These are phyloP conservation scores for Cataglyphis cursor DNA, from an alignment of 2,888 invertebrate species.

Conservation along the genomic window DNA sequence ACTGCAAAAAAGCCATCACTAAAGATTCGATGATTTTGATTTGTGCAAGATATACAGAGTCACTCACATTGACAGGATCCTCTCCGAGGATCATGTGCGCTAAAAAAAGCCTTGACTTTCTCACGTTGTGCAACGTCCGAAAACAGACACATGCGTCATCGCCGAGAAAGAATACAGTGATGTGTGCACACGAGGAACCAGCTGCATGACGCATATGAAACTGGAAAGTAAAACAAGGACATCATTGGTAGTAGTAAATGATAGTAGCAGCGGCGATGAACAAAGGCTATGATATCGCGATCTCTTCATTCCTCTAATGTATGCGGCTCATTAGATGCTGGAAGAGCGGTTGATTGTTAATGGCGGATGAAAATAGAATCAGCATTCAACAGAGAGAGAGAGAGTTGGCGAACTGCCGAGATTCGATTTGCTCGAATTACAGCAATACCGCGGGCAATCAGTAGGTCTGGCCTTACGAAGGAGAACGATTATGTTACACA, in stretches of 20 bases:
- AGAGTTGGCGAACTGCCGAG: slow-evolving; percentile 60
- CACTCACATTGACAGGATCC: background rate
- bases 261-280: background rate
- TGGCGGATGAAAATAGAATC: slow-evolving; percentile 68
- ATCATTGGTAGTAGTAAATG: slow-evolving; percentile 19
- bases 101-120: slow-evolving; percentile 62
- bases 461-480: background rate
- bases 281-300: slow-evolving; percentile 12
- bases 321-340: slow-evolving; percentile 20
- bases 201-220: slow-evolving; percentile 27
- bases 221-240: slow-evolving; percentile 26
- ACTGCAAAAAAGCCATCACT: slow-evolving; percentile 8
- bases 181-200: slow-evolving; percentile 2
- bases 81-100: slow-evolving; percentile 16
- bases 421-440: slow-evolving; percentile 59
- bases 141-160: slow-evolving; percentile 64
- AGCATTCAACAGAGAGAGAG: slow-evolving; percentile 15
- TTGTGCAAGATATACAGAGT: slow-evolving; percentile 26
- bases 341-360: slow-evolving; percentile 50
- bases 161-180: slow-evolving; percentile 49
- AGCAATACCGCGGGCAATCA: slow-evolving; percentile 6
- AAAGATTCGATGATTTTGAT: slow-evolving; percentile 52
- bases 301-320: background rate
- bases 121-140: slow-evolving; percentile 64
- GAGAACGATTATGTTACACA: slow-evolving; percentile 49